Evolutionary conservation across 2,113 vertebrate genomes (phyloP).

Genomic region (Smithornis capensis): DNA sequence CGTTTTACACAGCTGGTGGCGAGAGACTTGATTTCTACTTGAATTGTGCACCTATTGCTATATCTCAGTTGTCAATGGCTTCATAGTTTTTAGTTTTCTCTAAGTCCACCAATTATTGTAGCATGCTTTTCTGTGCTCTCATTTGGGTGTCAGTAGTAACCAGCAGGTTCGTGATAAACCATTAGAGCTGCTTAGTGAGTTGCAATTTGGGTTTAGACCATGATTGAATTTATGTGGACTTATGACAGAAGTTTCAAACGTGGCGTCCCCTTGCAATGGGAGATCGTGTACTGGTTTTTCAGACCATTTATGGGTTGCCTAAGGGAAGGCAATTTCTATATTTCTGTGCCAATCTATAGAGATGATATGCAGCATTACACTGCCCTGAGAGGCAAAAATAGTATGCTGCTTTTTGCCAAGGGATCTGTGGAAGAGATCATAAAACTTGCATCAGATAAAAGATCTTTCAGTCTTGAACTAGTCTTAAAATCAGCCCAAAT

Average conservation of each 20-base stretch:
- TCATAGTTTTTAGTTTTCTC: not conserved
- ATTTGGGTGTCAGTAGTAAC: not conserved
- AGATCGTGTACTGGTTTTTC: not conserved
- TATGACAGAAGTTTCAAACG: not conserved
- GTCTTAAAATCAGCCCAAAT: not conserved
- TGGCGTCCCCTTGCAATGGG: not conserved
- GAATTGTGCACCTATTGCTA: not conserved
- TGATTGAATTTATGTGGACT: not conserved
- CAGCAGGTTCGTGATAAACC: fast-evolving
- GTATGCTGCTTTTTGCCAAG: not conserved
- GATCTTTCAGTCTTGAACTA: not conserved
- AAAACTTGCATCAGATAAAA: not conserved
- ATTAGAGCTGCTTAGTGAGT: not conserved
- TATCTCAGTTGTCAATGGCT: not conserved
- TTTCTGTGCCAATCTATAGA: not conserved
- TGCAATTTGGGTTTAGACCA: not conserved
- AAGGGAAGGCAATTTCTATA: not conserved
- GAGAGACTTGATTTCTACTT: not conserved
- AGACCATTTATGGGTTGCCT: not conserved
- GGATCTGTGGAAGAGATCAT: not conserved
- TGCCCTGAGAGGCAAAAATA: not conserved
- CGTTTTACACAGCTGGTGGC: not conserved
- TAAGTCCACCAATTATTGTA: not conserved
- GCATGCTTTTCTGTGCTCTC: not conserved
- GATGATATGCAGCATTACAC: not conserved